phyloP scores from a whole-genome alignment of 1,140 invertebrate genomes.

The Belonocnema kinseyi region DNA sequence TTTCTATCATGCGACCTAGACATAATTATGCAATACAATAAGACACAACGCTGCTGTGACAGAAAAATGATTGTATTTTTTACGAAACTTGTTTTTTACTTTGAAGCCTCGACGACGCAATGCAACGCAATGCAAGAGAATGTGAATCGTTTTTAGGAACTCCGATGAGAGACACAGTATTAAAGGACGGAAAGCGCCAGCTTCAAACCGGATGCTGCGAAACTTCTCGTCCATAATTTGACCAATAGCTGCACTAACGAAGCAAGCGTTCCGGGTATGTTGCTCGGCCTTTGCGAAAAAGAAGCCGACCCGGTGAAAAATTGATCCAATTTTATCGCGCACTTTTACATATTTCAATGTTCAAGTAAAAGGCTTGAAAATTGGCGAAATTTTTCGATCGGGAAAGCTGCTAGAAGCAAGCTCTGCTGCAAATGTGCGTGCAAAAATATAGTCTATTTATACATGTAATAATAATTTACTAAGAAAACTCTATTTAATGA shows the following conservation, averaged over 20 bases:
- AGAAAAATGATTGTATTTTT: constrained; percentile 55
- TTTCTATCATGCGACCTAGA: constrained; percentile 31
- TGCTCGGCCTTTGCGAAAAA: background rate
- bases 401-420: constrained; percentile 13
- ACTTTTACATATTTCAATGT: too few species aligned
- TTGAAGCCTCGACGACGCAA: constrained; percentile 46
- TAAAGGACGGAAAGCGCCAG: background rate
- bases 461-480: constrained; percentile 57
- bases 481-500: constrained; percentile 67
- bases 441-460: constrained; percentile 67
- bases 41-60: constrained; percentile 53
- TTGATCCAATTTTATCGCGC: background rate
- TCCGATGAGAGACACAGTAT: constrained; percentile 14
- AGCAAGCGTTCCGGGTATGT: background rate
- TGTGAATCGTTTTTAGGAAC: constrained; percentile 10
- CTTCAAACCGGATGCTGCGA: background rate
- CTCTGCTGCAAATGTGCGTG: constrained; percentile 41
- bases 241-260: background rate
- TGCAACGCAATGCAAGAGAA: constrained; percentile 48
- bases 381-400: background rate
- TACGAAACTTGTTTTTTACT: constrained; percentile 54
- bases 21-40: constrained; percentile 12
- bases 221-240: constrained; percentile 17
- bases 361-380: background rate
- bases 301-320: background rate